Evolutionary conservation across 92 coral and sea anemone species (phyloP).

Genomic region (Bergia puertoricense): DNA sequence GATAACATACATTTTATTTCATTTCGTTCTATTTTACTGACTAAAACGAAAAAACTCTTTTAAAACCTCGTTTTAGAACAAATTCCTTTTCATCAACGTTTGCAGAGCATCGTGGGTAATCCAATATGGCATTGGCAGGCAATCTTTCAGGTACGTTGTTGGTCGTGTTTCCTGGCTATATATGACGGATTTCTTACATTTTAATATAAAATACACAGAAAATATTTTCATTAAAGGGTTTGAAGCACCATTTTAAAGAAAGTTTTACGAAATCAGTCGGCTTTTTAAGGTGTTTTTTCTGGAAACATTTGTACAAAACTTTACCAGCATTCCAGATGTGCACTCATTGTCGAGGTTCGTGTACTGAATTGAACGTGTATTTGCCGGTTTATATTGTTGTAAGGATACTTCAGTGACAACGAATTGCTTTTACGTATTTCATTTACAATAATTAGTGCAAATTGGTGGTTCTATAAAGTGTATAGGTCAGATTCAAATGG

Average conservation of each 20-base stretch:
- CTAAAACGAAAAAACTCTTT: background rate
- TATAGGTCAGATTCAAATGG: too few relatives aligned
- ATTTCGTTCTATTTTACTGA: background rate
- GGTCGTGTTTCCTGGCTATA: constrained; percentile 1
- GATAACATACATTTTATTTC: background rate
- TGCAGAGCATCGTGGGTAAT: constrained; percentile 6
- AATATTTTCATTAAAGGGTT: background rate
- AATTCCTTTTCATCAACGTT: background rate
- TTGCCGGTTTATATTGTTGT: too few relatives aligned
- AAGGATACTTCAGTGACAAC: background rate
- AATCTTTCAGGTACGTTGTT: background rate
- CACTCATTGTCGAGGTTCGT: background rate
- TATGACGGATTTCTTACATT: background rate
- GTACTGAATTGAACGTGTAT: background rate
- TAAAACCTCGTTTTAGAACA: background rate
- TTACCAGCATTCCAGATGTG: background rate
- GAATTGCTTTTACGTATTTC: constrained; percentile 27
- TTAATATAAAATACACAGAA: background rate
- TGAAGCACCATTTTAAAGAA: background rate
- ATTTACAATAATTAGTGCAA: too few relatives aligned
- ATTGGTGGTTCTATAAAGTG: too few relatives aligned
- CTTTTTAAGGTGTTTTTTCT: background rate
- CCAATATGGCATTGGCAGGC: background rate
- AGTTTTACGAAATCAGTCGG: background rate
- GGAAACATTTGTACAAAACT: background rate